Base-by-base conservation (phyloP, 2,888 invertebrate genomes). In the Formica aserva region DNA sequence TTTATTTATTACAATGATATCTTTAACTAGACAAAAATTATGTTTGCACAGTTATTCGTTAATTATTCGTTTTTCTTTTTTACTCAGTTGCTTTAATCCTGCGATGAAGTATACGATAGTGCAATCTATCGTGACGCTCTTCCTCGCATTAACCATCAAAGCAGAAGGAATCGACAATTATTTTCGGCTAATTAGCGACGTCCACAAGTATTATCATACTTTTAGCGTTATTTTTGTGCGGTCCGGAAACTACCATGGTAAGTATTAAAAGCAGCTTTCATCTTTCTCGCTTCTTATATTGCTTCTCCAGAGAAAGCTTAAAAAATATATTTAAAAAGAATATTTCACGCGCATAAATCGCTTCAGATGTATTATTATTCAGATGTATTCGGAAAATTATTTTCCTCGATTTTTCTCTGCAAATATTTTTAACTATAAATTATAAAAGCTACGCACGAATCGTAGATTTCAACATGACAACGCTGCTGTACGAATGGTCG, bases 211-310 rank as follows among this genome's bases (percentile, higher is more conserved):
- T 83, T 92, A 91, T 60, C 48, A 57, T 55, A 87, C 91, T 8
- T 88, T 90, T 3, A 89, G 91, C 67, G 82, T 92, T 57, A 84
- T 89, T 63, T 88, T 92, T 41, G 76, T 91, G 22, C 82, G 75
- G 22, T 83, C 90, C 3, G 52, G 38, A 13, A 72, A 66, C 29
- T 63, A 65, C 52, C 57, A 77, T 29, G 84, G 90, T 90, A 77
- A 88, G 90, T 85, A 8, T 52, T 32, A 11, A 13, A 1, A 41
- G 22, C 3, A 45, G 5, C n/a, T 48, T 75, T 35, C 32, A 5
- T 3, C 22, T 63, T 45, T 29, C 15, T 29, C 22, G 2, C 18
- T 65, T 65, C 1, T 65, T 32, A 32, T 18, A 45, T 48, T 32
- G 15, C 45, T 41, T 1, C 15, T 62, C 3, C 1, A 63, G 5